Base-by-base conservation (phyloP, 2,797 vertebrate species). In the Parambassis ranga region DNA sequence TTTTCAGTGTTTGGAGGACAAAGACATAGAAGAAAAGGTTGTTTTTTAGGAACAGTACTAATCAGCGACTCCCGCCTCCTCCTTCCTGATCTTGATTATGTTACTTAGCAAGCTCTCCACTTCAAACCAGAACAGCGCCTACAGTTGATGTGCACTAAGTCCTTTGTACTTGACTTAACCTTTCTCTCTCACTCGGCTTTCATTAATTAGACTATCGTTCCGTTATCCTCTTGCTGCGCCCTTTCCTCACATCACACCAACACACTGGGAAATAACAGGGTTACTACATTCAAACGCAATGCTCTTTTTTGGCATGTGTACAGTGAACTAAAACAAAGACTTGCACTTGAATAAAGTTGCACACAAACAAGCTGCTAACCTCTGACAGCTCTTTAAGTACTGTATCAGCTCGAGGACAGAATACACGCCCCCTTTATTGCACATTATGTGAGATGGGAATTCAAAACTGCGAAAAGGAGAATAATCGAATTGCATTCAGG, bases 211-310 rank as follows among this genome's bases (percentile, higher is more conserved):
- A 20, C 32, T 41, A 27, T 10, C 33, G 33, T 26, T 19, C 37
- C 18, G n/a, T 39, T 15, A 18, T 52, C 51, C 10, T 36, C n/a
- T 26, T 23, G 16, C 53, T 38, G 33, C 35, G 10, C 24, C 28
- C 16, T 55, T 52, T 46, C 41, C 14, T 47, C 61, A 31, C 15
- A 14, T 59, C 50, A 48, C 65, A 43, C 67, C 16, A 36, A 81
- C 61, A 72, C 5, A 70, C 59, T 46, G 16, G 55, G 73, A 53
- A 49, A 71, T 76, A 66, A 41, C 50, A 13, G 4, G 39, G 38
- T 50, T 66, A 56, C 63, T 86, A 87, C 87, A 88, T 89, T 89
- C 87, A 86, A 69, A 82, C 1, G 14, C 37, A 51, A 81, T 59
- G 77, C 67, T 60, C 46, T 48, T 18, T 56, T 87, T 87, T 87